These are phyloP conservation scores for Sebastes flavidus DNA, from an alignment of 2,797 vertebrate species.

Conservation along the genomic window DNA sequence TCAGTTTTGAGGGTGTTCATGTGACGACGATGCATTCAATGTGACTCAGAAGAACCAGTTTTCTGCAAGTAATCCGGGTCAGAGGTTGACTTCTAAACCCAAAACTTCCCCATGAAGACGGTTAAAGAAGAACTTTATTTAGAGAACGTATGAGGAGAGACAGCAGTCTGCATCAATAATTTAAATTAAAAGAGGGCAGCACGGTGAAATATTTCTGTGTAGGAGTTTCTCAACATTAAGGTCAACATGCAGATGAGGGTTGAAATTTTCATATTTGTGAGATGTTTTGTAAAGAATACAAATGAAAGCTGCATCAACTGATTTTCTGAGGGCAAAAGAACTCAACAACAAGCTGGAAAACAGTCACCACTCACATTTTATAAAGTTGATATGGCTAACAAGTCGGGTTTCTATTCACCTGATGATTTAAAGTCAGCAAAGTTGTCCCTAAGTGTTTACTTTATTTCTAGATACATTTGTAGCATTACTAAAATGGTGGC, in stretches of 20 bases:
- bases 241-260: not conserved
- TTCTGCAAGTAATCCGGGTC: constrained; percentile 27
- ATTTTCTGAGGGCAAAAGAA: not conserved
- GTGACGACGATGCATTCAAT: constrained; percentile 21
- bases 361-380: no score
- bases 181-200: not conserved
- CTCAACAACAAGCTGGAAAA: no score
- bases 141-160: not conserved
- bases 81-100: not conserved
- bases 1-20: constrained; percentile 5
- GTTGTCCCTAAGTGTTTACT: no score
- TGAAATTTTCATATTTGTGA: not conserved
- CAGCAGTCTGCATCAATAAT: not conserved
- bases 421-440: no score
- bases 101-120: not conserved
- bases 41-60: not conserved
- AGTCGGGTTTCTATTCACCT: no score
- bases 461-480: no score
- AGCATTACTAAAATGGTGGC: no score
- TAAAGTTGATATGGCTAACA: no score
- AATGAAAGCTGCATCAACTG: not conserved
- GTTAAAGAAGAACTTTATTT: not conserved
- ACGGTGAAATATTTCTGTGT: not conserved
- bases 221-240: not conserved
- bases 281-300: not conserved